A percentile compares a stretch with the other conserved stretches of the same genome.
Conservation (phyloP, 2,888 invertebrate species). For the Plemyria rubiginata region DNA sequence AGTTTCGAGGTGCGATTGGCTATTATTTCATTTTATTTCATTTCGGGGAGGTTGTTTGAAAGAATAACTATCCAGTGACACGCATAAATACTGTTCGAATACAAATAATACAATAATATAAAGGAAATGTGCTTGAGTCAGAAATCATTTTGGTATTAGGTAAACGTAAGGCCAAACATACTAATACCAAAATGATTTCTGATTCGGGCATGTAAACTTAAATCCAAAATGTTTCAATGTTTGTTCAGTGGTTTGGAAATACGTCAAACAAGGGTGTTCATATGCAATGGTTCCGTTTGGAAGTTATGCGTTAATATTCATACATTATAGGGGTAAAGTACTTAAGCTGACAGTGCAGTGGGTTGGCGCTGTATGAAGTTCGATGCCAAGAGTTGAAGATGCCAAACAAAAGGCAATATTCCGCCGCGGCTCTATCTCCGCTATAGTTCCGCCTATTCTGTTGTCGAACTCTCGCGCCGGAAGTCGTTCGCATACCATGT, state of each 20-base stretch:
- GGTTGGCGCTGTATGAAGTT: slow-evolving; percentile 59
- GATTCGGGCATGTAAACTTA: neutral
- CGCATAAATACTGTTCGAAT: too few relatives aligned
- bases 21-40: too few relatives aligned
- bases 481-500: slow-evolving; percentile 65
- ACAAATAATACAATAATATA: too few relatives aligned
- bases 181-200: too few relatives aligned
- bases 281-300: slow-evolving; percentile 53
- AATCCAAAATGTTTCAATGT: neutral
- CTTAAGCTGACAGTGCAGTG: slow-evolving; percentile 73
- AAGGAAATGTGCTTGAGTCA: too few relatives aligned
- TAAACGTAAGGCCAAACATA: too few relatives aligned
- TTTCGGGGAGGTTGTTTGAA: too few relatives aligned
- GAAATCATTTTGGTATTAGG: too few relatives aligned
- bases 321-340: slow-evolving; percentile 71
- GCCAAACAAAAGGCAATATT: slow-evolving; percentile 83
- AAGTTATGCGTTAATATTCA: slow-evolving; percentile 71
- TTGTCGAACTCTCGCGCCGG: slow-evolving; percentile 67
- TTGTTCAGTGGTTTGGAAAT: slow-evolving; percentile 10
- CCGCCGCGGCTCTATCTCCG: slow-evolving; percentile 58
- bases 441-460: slow-evolving; percentile 71
- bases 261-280: slow-evolving; percentile 30
- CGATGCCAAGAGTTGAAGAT: slow-evolving; percentile 81
- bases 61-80: too few relatives aligned
- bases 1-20: too few relatives aligned